A percentile compares a stretch with the other conserved stretches of the same genome.
Evolutionary conservation across 2,888 invertebrate species (phyloP).

Genomic region (Syrphus vitripennis): DNA sequence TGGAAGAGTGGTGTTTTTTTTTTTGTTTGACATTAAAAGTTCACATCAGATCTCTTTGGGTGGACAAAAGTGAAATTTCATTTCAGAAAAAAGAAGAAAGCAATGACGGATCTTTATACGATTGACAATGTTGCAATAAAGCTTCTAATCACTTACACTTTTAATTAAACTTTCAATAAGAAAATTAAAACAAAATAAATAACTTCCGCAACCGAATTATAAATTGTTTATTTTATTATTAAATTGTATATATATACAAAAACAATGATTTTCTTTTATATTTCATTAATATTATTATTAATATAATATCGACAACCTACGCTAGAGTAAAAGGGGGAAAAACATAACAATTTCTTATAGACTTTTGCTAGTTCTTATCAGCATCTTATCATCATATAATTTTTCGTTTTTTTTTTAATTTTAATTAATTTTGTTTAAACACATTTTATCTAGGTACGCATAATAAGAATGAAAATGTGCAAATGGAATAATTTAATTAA

Average conservation of each 20-base stretch:
- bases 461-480: slow-evolving; percentile 51
- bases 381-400: slow-evolving; percentile 24
- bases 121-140: too few relatives aligned
- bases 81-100: too few relatives aligned
- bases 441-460: slow-evolving; percentile 35
- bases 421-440: slow-evolving; percentile 29
- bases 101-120: too few relatives aligned
- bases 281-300: slow-evolving; percentile 16
- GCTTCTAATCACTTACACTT: background rate
- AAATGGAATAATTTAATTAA: slow-evolving; percentile 30
- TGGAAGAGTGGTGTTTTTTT: too few relatives aligned
- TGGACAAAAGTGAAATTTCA: too few relatives aligned
- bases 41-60: too few relatives aligned
- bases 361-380: slow-evolving; percentile 53
- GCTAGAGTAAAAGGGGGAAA: slow-evolving; percentile 63
- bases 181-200: background rate
- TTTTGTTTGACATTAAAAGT: too few relatives aligned
- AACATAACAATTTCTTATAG: slow-evolving; percentile 66
- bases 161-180: too few relatives aligned
- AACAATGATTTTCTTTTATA: slow-evolving; percentile 45
- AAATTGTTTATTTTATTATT: slow-evolving; percentile 63
- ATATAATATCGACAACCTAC: slow-evolving; percentile 64
- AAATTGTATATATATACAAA: slow-evolving; percentile 68
- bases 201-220: slow-evolving; percentile 69
- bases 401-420: slow-evolving; percentile 21